These are phyloP conservation scores for Chlorodrepanis virens DNA, from an alignment of 2,113 vertebrate species.

Conservation along the genomic window DNA sequence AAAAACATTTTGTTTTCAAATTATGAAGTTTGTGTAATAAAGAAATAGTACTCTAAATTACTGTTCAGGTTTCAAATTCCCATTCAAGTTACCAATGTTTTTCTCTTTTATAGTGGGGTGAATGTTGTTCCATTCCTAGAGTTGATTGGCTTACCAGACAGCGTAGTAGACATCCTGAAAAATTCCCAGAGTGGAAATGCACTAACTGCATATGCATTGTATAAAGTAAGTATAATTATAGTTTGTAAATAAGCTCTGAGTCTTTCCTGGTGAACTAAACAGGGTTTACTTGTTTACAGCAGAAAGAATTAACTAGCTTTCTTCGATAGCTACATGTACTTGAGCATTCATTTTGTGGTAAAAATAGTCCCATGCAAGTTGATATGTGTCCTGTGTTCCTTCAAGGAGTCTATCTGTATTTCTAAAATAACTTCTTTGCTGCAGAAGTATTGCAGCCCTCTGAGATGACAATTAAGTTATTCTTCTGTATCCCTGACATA, in stretches of 20 bases:
- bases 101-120: slow-evolving; percentile 80
- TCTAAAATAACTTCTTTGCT: neutral
- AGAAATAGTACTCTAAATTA: neutral
- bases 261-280: neutral
- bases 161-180: slow-evolving; percentile 82
- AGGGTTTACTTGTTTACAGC: neutral
- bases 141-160: slow-evolving; percentile 83
- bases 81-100: neutral
- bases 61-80: neutral
- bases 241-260: neutral
- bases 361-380: neutral
- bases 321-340: neutral
- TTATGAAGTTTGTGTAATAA: neutral
- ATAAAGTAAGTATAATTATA: slow-evolving; percentile 83
- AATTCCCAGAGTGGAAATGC: slow-evolving; percentile 89
- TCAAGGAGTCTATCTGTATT: neutral
- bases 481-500: neutral
- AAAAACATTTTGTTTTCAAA: neutral
- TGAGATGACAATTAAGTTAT: neutral
- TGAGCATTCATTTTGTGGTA: neutral
- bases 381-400: neutral
- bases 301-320: neutral
- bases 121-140: slow-evolving; percentile 91
- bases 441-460: neutral
- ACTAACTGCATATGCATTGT: slow-evolving; percentile 92